phyloP scores from a whole-genome alignment of 1,140 invertebrate genomes.

The Campodea augens region DNA sequence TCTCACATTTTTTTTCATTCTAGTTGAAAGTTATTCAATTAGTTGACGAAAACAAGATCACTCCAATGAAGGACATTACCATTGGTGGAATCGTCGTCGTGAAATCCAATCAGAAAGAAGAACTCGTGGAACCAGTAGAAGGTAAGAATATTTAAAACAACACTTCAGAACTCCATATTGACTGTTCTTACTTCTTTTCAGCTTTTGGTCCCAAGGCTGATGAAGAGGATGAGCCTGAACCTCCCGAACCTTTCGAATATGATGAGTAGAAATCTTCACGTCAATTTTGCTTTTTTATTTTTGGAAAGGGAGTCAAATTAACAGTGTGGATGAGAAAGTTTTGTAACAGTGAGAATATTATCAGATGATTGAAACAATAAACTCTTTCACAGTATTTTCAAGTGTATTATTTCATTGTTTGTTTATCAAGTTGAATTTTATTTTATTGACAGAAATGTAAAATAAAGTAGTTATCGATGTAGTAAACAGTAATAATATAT shows the following conservation, averaged over 20 bases:
- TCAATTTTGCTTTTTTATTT: too few relatives aligned
- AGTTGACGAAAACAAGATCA: slow-evolving; percentile 58
- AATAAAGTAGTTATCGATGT: too few relatives aligned
- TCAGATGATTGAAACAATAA: too few relatives aligned
- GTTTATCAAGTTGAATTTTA: too few relatives aligned
- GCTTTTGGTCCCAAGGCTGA: slow-evolving; percentile 84
- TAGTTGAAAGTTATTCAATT: slow-evolving; percentile 63
- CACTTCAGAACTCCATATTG: neutral
- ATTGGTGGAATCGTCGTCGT: slow-evolving; percentile 94
- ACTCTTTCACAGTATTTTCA: too few relatives aligned
- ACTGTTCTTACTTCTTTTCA: slow-evolving; percentile 22
- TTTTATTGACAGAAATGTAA: too few relatives aligned
- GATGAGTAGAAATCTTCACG: slow-evolving; percentile 66
- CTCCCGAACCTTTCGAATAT: slow-evolving; percentile 93
- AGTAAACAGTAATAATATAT: too few relatives aligned
- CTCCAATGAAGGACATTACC: slow-evolving; percentile 71
- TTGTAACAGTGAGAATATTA: too few relatives aligned
- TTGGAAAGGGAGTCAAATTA: too few relatives aligned
- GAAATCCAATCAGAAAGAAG: slow-evolving; percentile 55
- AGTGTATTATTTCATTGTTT: too few relatives aligned
- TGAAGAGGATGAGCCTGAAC: slow-evolving; percentile 89
- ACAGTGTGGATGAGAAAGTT: too few relatives aligned
- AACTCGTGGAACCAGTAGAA: slow-evolving; percentile 75
- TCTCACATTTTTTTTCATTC: too few relatives aligned
- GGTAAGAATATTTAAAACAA: neutral